Base-by-base conservation (phyloP, 37 sponge, comb jelly and placozoan genomes). In the Ianthella basta region DNA sequence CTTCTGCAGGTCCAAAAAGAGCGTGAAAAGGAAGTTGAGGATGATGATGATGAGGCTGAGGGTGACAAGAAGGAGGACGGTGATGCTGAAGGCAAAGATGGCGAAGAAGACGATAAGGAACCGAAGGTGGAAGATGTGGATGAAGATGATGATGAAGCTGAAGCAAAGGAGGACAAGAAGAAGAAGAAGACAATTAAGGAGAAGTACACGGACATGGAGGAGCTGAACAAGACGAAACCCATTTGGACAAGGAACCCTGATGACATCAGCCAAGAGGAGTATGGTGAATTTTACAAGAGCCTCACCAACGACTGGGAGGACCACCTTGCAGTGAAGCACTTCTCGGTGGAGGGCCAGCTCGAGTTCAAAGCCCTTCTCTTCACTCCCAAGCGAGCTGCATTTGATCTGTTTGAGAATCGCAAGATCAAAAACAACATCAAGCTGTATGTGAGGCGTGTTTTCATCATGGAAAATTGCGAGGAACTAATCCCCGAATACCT, bases 391-490 rank as follows among this genome's bases (percentile, higher is more conserved):
- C 86, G 99, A 23, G 99, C 99, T 20, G 97, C 99, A 20, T 98
- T 98, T 89, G 99, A 98, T 83, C 91, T 98, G 60, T 98, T 98
- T 90, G 99, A 98, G 83, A 98, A 98, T 84, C 86, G 95, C 59
- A 98, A 98, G 85, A 67, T 86, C 86, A 98, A 98, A 86, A 98
- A 98, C 87, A 96, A 95, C 94, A 97, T 98, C 90, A 98, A 98
- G 86, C 88, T 98, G 86, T 98, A 98, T 79, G 99, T 98, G 54
- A 70, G 99, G 13, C 93, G 99, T 30, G 99, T 98, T 54, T 98
- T 98, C 92, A 98, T 98, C 91, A 98, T 98, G 99, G 99, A 98
- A 69, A 98, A 98, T 77, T 96, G 97, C 70, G 99, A 98, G 59
- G 99, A 98, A 33, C 88, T 98, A 63, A 98, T 98, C 59, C 99